Conservation (phyloP, 1,140 invertebrate genomes). For the Ganaspis sp. region DNA sequence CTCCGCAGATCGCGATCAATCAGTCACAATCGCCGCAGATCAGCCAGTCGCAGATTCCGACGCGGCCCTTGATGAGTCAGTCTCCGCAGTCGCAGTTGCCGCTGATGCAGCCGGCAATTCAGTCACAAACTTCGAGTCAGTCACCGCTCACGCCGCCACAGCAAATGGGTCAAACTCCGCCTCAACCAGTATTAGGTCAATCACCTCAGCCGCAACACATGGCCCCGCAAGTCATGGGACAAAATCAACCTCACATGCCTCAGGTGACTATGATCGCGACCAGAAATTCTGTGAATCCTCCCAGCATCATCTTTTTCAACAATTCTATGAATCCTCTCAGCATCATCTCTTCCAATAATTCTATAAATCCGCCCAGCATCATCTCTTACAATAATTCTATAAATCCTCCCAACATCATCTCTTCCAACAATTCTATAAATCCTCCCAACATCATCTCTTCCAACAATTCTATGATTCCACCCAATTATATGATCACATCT, state of each 20-base stretch:
- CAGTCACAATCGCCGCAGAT: constrained; percentile 49
- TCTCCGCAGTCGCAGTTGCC: constrained; percentile 51
- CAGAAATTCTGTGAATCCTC: constrained; percentile 53
- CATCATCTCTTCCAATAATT: constrained; percentile 44
- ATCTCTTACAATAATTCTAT: constrained; percentile 46
- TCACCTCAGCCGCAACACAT: constrained; percentile 39
- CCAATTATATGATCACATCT: too few relatives aligned
- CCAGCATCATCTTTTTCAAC: constrained; percentile 48
- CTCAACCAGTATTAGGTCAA: constrained; percentile 58
- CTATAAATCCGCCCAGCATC: constrained; percentile 54
- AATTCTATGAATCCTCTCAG: constrained; percentile 53
- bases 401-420: constrained; percentile 53
- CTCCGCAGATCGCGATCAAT: constrained; percentile 40
- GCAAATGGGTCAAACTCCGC: constrained; percentile 42
- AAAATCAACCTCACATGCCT: constrained; percentile 41
- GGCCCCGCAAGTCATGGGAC: constrained; percentile 32
- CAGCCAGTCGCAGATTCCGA: constrained; percentile 41
- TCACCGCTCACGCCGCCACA: constrained; percentile 45
- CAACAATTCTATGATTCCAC: constrained; percentile 50
- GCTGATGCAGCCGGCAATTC: constrained; percentile 41
- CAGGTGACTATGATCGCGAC: constrained; percentile 64
- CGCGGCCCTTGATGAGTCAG: constrained; percentile 56
- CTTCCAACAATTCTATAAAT: too few relatives aligned
- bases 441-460: too few relatives aligned
- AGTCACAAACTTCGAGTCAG: constrained; percentile 43